Percentiles rank a stretch among this genome's conserved stretches.
Conservation (phyloP, 2,797 vertebrate genomes). For the Oreochromis mossambicus region DNA sequence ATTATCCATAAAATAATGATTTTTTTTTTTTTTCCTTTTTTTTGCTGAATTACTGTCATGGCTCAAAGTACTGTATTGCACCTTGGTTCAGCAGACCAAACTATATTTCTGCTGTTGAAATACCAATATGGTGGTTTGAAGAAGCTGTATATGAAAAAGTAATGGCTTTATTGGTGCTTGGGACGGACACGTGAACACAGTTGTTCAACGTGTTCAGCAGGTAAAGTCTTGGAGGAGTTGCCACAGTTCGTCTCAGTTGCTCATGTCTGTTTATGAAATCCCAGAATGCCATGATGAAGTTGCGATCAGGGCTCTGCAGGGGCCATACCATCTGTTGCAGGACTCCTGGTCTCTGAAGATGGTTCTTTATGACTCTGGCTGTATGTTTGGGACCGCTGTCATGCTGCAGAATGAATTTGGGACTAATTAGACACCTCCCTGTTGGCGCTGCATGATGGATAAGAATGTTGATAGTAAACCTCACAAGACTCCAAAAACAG, state of each 20-base stretch:
- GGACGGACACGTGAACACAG: neutral
- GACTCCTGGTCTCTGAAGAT: neutral
- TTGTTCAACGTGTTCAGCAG: neutral
- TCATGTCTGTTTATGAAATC: neutral
- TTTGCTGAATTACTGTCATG: neutral
- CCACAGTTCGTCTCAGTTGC: neutral
- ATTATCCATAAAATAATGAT: neutral
- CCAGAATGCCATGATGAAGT: neutral
- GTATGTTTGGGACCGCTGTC: neutral
- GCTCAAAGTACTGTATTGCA: neutral
- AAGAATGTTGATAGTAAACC: neutral
- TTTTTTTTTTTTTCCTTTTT: neutral
- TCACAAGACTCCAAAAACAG: neutral
- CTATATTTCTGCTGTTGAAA: neutral
- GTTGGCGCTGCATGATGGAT: neutral
- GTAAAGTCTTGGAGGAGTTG: neutral
- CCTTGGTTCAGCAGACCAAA: neutral
- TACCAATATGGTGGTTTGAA: neutral
- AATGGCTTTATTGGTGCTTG: neutral
- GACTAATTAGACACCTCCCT: neutral
- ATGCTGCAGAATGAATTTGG: neutral
- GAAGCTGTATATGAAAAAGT: neutral
- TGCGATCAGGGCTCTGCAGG: neutral
- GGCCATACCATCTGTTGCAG: constrained; percentile 1
- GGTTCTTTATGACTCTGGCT: neutral